These are phyloP conservation scores for Calycopis cecrops DNA, from an alignment of 1,140 invertebrate species.

Conservation along the genomic window DNA sequence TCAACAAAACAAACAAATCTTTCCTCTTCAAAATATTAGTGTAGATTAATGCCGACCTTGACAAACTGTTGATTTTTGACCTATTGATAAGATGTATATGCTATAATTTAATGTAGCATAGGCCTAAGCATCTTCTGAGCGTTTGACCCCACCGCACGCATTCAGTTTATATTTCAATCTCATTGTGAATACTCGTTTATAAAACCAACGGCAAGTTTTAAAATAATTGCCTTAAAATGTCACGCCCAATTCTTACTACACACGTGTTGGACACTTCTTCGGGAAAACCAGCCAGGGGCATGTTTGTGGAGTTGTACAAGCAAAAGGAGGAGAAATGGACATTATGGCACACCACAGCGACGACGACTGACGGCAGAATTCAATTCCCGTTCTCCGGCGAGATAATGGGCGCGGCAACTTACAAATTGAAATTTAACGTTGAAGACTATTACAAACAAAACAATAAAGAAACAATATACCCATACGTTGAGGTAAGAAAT, in stretches of 20 bases:
- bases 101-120: not conserved
- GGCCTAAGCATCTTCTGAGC: constrained; percentile 1
- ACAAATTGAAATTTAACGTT: constrained; percentile 86
- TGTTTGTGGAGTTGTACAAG: constrained; percentile 81
- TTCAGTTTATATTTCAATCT: constrained; percentile 2
- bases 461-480: constrained; percentile 81
- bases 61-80: too few relatives aligned
- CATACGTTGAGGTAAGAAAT: constrained; percentile 82
- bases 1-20: too few relatives aligned
- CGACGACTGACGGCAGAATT: constrained; percentile 81
- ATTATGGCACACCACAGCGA: constrained; percentile 78
- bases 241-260: constrained; percentile 45
- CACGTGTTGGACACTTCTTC: constrained; percentile 81
- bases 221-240: constrained; percentile 12
- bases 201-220: not conserved
- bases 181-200: constrained; percentile 1
- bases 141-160: not conserved
- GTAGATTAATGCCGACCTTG: too few relatives aligned
- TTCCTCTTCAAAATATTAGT: too few relatives aligned
- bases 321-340: constrained; percentile 79
- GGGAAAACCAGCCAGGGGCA: constrained; percentile 77
- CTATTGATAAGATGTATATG: too few relatives aligned
- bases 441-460: constrained; percentile 81
- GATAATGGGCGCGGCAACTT: constrained; percentile 79
- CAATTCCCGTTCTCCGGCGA: constrained; percentile 78